Conservation (phyloP, 2,888 invertebrate genomes). For the Encarsia formosa region DNA sequence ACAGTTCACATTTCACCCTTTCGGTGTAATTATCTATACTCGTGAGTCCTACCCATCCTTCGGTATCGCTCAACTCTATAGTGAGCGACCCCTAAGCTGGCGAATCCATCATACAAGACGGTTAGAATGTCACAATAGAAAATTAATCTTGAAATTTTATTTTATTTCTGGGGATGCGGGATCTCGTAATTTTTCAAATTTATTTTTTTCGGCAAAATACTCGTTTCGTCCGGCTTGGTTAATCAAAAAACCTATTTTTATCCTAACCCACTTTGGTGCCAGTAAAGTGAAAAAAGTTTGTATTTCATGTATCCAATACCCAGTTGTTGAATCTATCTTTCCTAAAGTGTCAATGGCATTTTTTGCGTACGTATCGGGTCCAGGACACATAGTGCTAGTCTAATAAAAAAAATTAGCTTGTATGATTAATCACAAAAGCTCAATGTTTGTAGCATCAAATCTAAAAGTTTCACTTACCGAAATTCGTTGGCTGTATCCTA, state of each 20-base stretch:
- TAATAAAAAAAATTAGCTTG: not conserved
- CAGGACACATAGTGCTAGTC: no score
- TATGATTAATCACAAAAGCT: not conserved
- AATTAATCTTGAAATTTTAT: no score
- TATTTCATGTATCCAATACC: slow-evolving; percentile 86
- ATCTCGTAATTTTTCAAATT: slow-evolving; percentile 5
- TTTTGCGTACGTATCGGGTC: slow-evolving; percentile 59
- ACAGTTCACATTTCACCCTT: no score
- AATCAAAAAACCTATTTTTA: slow-evolving; percentile 57
- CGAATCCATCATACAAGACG: no score
- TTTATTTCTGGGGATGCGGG: no score
- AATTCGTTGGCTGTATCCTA: slow-evolving; percentile 70
- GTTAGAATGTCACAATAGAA: no score
- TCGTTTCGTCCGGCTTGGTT: slow-evolving; percentile 62
- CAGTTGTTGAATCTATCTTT: slow-evolving; percentile 73
- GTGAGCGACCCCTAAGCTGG: no score
- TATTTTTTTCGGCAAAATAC: slow-evolving; percentile 50
- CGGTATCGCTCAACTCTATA: no score
- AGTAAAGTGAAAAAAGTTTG: slow-evolving; percentile 64
- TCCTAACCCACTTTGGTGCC: slow-evolving; percentile 63
- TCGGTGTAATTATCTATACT: no score
- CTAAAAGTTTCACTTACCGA: slow-evolving; percentile 54
- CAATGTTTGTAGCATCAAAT: no score
- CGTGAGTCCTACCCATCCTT: no score
- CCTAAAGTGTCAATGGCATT: slow-evolving; percentile 79